These are phyloP conservation scores for Taenaris catops DNA, from an alignment of 2,888 invertebrate genomes.

Conservation along the genomic window DNA sequence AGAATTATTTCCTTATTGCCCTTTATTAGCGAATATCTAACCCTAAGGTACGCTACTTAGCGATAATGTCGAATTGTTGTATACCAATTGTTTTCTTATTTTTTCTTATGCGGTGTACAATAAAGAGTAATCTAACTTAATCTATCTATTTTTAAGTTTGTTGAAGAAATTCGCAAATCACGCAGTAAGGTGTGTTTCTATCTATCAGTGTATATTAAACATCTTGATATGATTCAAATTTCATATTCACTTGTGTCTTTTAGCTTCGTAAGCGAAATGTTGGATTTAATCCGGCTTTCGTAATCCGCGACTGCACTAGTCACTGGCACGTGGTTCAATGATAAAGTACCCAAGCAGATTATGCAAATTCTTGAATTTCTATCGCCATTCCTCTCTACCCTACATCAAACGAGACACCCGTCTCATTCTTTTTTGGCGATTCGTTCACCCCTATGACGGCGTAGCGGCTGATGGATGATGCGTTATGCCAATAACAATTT, in stretches of 20 bases:
- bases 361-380: constrained; percentile 76
- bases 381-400: constrained; percentile 45
- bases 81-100: too few relatives aligned
- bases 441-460: constrained; percentile 63
- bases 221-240: too few relatives aligned
- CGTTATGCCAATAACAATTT: constrained; percentile 79
- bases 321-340: constrained; percentile 79
- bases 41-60: too few relatives aligned
- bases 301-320: constrained; percentile 77
- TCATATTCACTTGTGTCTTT: constrained; percentile 16
- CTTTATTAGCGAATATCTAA: too few relatives aligned
- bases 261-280: constrained; percentile 37
- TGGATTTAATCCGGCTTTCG: constrained; percentile 62
- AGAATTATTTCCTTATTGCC: too few relatives aligned
- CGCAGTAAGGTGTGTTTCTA: too few relatives aligned
- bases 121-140: too few relatives aligned
- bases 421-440: constrained; percentile 46
- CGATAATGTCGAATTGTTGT: too few relatives aligned
- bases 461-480: constrained; percentile 75
- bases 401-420: constrained; percentile 28
- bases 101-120: too few relatives aligned
- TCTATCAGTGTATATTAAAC: too few relatives aligned
- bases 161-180: too few relatives aligned
- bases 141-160: too few relatives aligned
- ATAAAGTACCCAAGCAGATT: constrained; percentile 77